Percentiles rank a stretch among this genome's conserved stretches.
phyloP scores from a whole-genome alignment of 1,140 invertebrate genomes.

The Apis dorsata region DNA sequence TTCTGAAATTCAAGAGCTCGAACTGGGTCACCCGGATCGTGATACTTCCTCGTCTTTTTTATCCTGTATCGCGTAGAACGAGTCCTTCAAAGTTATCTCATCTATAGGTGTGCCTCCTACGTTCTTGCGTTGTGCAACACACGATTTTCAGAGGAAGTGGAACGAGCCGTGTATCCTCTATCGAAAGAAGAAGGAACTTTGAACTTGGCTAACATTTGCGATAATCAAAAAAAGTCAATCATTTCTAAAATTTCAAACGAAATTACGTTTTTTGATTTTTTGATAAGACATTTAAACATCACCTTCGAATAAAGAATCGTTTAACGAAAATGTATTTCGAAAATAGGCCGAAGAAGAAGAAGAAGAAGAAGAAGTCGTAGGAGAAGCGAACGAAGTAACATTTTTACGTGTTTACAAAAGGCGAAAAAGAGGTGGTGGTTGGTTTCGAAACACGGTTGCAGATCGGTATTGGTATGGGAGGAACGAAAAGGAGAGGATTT shows the following conservation, averaged over 20 bases:
- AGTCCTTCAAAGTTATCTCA: conserved; percentile 42
- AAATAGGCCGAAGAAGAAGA: not conserved
- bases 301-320: too few species aligned
- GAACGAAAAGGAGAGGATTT: conserved; percentile 60
- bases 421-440: too few species aligned
- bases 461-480: not conserved
- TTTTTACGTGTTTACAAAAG: not conserved
- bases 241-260: not conserved
- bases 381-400: not conserved
- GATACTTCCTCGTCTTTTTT: conserved; percentile 31
- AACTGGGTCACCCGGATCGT: conserved; percentile 40
- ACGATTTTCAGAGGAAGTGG: conserved; percentile 24
- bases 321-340: too few species aligned
- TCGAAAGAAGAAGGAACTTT: not conserved
- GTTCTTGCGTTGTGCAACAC: conserved; percentile 25
- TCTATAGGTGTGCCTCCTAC: conserved; percentile 5
- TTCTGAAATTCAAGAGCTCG: conserved; percentile 50
- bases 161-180: not conserved
- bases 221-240: not conserved
- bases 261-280: not conserved
- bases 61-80: not conserved
- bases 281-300: too few species aligned
- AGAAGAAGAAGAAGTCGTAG: not conserved
- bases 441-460: not conserved
- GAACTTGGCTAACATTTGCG: conserved; percentile 5